phyloP scores from a whole-genome alignment of 1,140 invertebrate species.

The Lucilia sericata region DNA sequence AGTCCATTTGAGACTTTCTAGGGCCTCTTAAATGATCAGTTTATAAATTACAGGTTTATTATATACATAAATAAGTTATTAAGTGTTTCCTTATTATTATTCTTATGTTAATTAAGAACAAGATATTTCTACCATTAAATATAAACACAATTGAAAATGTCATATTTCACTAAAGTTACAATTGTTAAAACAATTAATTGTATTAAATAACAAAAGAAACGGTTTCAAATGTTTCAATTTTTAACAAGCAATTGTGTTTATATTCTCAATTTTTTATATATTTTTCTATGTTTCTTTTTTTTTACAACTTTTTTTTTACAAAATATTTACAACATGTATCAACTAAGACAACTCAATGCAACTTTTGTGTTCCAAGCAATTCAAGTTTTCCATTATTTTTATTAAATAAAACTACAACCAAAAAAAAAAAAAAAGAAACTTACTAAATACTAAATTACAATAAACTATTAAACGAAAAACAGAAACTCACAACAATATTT shows the following conservation, averaged over 20 bases:
- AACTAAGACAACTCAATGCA: slow-evolving; percentile 37
- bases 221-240: background rate
- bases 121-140: background rate
- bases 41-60: too few relatives aligned
- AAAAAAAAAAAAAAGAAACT: background rate
- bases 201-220: too few relatives aligned
- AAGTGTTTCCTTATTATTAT: too few relatives aligned
- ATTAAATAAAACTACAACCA: background rate
- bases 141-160: background rate
- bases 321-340: background rate
- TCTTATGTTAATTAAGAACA: background rate
- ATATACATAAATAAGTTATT: too few relatives aligned
- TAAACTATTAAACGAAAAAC: slow-evolving; percentile 33
- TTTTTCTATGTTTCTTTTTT: background rate
- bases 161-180: too few relatives aligned
- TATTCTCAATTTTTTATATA: too few relatives aligned
- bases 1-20: too few relatives aligned
- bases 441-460: background rate
- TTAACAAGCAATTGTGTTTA: background rate
- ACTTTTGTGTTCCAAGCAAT: slow-evolving; percentile 42
- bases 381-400: slow-evolving; percentile 37
- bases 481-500: background rate
- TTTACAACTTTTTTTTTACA: background rate
- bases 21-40: too few relatives aligned
- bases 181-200: too few relatives aligned